phyloP scores from a whole-genome alignment of 1,140 invertebrate genomes.

The Megalonaias nervosa region DNA sequence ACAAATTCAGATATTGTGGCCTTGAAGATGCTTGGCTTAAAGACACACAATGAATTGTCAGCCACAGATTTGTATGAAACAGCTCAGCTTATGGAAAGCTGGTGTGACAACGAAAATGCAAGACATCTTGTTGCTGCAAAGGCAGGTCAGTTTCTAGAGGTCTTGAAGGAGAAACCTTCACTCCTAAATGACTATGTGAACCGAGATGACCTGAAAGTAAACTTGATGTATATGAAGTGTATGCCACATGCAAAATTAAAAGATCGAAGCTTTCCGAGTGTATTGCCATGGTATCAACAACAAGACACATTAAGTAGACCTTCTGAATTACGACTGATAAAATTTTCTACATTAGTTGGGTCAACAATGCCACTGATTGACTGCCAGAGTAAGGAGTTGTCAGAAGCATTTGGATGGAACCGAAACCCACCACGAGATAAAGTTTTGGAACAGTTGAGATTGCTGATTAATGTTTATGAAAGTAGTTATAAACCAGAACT shows the following conservation, averaged over 20 bases:
- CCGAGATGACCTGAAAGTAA: background rate
- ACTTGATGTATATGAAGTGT: background rate
- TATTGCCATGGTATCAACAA: conserved; percentile 11
- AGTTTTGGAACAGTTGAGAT: conserved; percentile 21
- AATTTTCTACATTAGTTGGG: background rate
- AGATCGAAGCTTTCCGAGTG: conserved; percentile 3
- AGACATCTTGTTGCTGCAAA: background rate
- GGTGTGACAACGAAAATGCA: background rate
- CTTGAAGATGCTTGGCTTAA: conserved; percentile 11
- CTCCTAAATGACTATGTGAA: background rate
- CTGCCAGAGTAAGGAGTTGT: background rate
- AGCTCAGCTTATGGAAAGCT: background rate
- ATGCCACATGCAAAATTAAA: background rate
- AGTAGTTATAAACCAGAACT: background rate
- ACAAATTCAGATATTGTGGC: background rate
- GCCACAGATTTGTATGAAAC: background rate
- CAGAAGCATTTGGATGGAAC: conserved; percentile 3
- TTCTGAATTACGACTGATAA: background rate
- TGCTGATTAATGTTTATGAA: conserved; percentile 2
- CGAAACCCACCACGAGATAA: background rate
- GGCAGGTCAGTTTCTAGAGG: background rate
- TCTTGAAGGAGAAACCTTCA: conserved; percentile 8
- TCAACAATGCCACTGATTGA: conserved; percentile 9
- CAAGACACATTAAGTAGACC: background rate
- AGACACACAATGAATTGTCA: conserved; percentile 11